Evolutionary conservation across 2,797 vertebrate species (phyloP).

Genomic region (Champsocephalus gunnari): DNA sequence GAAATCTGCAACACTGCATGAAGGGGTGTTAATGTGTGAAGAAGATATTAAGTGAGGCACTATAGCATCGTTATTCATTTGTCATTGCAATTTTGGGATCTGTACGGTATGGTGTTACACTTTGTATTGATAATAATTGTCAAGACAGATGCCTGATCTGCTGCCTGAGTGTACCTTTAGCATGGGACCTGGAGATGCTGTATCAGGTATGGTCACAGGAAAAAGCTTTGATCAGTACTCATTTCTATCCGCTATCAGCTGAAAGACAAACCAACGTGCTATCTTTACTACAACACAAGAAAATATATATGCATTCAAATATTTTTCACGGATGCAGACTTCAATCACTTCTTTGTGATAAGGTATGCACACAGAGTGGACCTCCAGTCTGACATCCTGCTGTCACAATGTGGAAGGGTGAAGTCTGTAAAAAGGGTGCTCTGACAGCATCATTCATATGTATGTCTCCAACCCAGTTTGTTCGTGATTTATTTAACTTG

Average conservation of each 20-base stretch:
- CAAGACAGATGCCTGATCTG: too few relatives aligned
- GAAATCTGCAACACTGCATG: too few relatives aligned
- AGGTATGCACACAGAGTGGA: background rate
- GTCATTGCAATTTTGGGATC: too few relatives aligned
- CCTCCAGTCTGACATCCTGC: background rate
- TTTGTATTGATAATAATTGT: too few relatives aligned
- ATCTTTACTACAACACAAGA: background rate
- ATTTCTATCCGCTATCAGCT: background rate
- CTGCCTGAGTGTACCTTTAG: too few relatives aligned
- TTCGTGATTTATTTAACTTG: conserved; percentile 27
- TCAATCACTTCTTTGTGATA: too few relatives aligned
- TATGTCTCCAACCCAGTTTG: background rate
- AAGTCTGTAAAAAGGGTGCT: conserved; percentile 2
- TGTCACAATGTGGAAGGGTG: conserved; percentile 24
- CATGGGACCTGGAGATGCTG: background rate
- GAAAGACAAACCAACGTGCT: background rate
- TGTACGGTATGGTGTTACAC: too few relatives aligned
- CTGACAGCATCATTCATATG: conserved; percentile 2
- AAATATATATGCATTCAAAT: too few relatives aligned
- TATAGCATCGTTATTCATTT: too few relatives aligned
- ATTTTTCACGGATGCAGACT: too few relatives aligned
- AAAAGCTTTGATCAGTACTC: background rate
- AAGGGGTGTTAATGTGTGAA: too few relatives aligned
- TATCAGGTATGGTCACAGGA: background rate
- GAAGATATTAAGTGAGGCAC: too few relatives aligned